These are phyloP conservation scores for Sciurus vulgaris DNA, from an alignment of 2,797 vertebrate genomes.

Conservation along the genomic window DNA sequence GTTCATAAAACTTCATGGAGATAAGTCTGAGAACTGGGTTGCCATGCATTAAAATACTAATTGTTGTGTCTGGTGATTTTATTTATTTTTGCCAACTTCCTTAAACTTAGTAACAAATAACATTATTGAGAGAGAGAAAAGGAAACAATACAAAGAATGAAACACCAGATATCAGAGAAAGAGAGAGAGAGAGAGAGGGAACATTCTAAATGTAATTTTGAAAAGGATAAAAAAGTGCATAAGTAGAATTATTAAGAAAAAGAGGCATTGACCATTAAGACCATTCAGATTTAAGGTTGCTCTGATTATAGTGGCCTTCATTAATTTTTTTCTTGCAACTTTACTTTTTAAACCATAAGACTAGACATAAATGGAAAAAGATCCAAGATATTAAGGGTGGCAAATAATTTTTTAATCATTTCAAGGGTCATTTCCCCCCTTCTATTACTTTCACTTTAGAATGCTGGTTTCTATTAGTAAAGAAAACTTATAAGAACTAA, in stretches of 20 bases:
- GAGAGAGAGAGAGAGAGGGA: background rate
- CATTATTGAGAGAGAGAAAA: background rate
- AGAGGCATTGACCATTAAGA: background rate
- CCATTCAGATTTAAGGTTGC: background rate
- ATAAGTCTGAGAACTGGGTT: background rate
- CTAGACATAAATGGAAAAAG: background rate
- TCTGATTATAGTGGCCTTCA: background rate
- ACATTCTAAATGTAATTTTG: background rate
- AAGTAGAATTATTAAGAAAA: background rate
- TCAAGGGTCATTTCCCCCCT: background rate
- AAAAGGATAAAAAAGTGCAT: background rate
- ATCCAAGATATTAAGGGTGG: background rate
- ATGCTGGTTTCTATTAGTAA: background rate
- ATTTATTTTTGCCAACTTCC: background rate
- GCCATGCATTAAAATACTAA: background rate
- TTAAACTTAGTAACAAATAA: background rate
- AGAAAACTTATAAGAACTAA: background rate
- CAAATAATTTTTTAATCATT: background rate
- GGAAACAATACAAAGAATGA: background rate
- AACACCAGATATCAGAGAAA: background rate
- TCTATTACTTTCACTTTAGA: background rate
- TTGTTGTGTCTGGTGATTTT: background rate
- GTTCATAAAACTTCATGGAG: background rate
- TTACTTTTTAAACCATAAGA: background rate
- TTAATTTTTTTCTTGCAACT: background rate